These are phyloP conservation scores for Fabriciana adippe DNA, from an alignment of 2,888 invertebrate species.

Conservation along the genomic window DNA sequence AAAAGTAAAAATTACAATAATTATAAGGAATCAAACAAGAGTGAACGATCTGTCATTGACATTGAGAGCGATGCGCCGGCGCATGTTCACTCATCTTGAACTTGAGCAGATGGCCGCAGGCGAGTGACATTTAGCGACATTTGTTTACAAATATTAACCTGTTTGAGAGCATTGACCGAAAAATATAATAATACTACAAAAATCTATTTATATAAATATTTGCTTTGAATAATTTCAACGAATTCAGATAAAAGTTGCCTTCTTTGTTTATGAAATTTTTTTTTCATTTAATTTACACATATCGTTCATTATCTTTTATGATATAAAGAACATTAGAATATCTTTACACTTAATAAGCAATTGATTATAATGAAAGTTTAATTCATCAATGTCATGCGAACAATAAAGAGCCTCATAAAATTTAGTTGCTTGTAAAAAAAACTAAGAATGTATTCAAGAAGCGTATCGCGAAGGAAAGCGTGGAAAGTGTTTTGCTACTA, in stretches of 20 bases:
- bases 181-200: conserved; percentile 1
- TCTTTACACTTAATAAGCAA: conserved; percentile 3
- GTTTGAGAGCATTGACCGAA: conserved; percentile 15
- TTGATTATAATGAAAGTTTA: conserved; percentile 31
- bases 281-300: not conserved
- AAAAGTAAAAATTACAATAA: conserved; percentile 37
- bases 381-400: conserved; percentile 40
- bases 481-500: conserved; percentile 55
- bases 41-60: conserved; percentile 67
- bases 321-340: conserved; percentile 6
- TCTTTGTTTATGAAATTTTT: not conserved
- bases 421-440: conserved; percentile 35
- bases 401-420: conserved; percentile 37
- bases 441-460: conserved; percentile 38
- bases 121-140: conserved; percentile 54
- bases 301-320: not conserved
- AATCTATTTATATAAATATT: no score
- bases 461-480: conserved; percentile 50
- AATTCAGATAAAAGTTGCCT: not conserved
- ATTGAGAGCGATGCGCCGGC: conserved; percentile 59
- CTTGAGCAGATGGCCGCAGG: conserved; percentile 59
- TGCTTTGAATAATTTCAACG: not conserved
- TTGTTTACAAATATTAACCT: conserved; percentile 41
- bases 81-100: conserved; percentile 67
- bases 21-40: conserved; percentile 59